Percentiles rank a stretch among this genome's conserved stretches.
Conservation (phyloP, 2,888 invertebrate genomes). For the Deilephila porcellus region DNA sequence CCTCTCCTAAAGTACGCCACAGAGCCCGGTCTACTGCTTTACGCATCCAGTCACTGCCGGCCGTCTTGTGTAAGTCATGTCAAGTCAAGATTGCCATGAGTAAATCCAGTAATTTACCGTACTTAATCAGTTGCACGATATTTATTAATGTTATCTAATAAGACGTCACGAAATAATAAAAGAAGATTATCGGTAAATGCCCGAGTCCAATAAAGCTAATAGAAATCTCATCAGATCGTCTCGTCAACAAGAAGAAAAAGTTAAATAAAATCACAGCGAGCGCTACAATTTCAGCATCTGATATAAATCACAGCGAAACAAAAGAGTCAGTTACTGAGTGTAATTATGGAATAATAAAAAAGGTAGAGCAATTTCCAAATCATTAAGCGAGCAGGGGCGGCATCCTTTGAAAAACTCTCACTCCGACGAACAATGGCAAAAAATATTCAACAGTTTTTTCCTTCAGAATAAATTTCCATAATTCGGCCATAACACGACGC, state of each 20-base stretch:
- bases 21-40: no score
- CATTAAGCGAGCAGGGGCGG: slow-evolving; percentile 20
- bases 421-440: slow-evolving; percentile 25
- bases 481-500: slow-evolving; percentile 26
- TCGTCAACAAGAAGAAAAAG: slow-evolving; percentile 10
- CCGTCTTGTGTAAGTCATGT: no score
- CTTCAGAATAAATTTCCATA: slow-evolving; percentile 24
- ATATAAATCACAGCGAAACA: slow-evolving; percentile 24
- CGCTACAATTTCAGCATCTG: background rate
- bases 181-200: background rate
- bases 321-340: slow-evolving; percentile 8
- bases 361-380: slow-evolving; percentile 23
- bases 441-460: slow-evolving; percentile 27
- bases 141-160: no score
- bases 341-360: slow-evolving; percentile 25
- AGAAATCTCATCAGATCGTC: background rate
- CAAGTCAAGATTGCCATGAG: no score
- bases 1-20: no score
- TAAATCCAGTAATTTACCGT: background rate
- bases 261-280: background rate
- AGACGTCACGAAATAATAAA: background rate
- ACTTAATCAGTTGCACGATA: no score
- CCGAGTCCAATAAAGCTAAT: background rate
- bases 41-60: no score
- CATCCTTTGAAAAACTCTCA: slow-evolving; percentile 26